These are phyloP conservation scores for Botia almorhae DNA, from an alignment of 2,797 vertebrate genomes.

Conservation along the genomic window DNA sequence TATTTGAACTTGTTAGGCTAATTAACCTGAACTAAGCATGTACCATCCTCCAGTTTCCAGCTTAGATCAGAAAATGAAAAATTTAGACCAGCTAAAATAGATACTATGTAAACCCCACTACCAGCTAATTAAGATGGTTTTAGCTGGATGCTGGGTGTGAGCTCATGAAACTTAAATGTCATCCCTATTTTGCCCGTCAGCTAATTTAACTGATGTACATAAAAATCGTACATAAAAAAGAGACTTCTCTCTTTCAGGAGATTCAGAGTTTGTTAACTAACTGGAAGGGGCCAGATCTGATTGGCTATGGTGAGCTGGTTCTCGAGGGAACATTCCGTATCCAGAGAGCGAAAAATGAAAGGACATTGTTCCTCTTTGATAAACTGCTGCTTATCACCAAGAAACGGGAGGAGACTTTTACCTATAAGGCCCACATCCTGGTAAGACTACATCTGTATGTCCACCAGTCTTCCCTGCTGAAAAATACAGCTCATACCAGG, in stretches of 20 bases:
- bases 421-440: conserved; percentile 97
- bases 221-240: neutral
- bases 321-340: conserved; percentile 96
- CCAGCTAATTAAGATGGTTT: neutral
- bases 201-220: neutral
- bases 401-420: conserved; percentile 93
- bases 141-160: conserved; percentile 2
- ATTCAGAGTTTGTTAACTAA: conserved; percentile 97
- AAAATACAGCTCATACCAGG: conserved; percentile 1
- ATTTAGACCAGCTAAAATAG: neutral
- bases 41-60: no score
- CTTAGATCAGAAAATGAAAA: neutral
- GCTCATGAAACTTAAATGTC: neutral
- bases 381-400: conserved; percentile 96
- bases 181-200: neutral
- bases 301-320: conserved; percentile 94
- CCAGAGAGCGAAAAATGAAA: conserved; percentile 95
- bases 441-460: conserved; percentile 66
- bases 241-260: conserved; percentile 78
- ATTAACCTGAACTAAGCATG: no score
- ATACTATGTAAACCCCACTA: neutral
- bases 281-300: conserved; percentile 98
- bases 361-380: conserved; percentile 96
- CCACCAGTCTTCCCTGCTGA: no score
- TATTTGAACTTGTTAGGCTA: no score